Evolutionary conservation across 2,888 invertebrate species (phyloP), one percentile per base, ranked within the genome.

Genomic region (Mythimna pallens): DNA sequence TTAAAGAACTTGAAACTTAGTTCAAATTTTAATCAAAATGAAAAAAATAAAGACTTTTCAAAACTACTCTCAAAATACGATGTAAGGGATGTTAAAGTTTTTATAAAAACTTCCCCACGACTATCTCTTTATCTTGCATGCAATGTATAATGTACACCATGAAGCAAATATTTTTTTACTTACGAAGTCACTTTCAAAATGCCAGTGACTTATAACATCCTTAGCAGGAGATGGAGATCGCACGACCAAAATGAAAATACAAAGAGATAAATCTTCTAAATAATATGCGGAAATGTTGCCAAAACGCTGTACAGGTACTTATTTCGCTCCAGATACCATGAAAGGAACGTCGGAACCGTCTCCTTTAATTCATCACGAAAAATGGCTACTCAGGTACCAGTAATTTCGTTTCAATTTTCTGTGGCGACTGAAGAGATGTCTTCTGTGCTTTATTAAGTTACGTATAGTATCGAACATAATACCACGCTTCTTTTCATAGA

Each of bases 291-390:
- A 61, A 40, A 25, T 72, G 62, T 63, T 80, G 68, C 68, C 74
- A 74, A 70, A 73, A 65, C 54, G 52, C 67, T 67, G 55, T 65
- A 85, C 57, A 50, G 40, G 66, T 87, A 90, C 86, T 90, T 92
- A 90, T 91, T 91, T 87, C 88, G 85, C 88, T 83, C 83, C 86
- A 89, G 82, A 88, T 89, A 89, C 85, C 88, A 78, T 82, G 84
- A 91, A 91, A 89, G 87, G 88, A 86, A 87, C 87, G 81, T 80
- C 88, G 89, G 91, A 92, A 92, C 88, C 90, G 83, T 89, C 90
- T 88, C 87, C 84, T 86, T 87, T 87, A 82, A 88, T 88, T 89
- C 86, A 82, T 74, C 83, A 43, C 69, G 61, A 83, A 90, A 92
- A 92, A 88, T 90, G 88, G 86, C 88, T 90, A 89, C 87, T 90